Percentiles rank a stretch among this genome's conserved stretches.
These are phyloP conservation scores for Tridacna crocea DNA, from an alignment of 2,888 invertebrate species.

Conservation along the genomic window DNA sequence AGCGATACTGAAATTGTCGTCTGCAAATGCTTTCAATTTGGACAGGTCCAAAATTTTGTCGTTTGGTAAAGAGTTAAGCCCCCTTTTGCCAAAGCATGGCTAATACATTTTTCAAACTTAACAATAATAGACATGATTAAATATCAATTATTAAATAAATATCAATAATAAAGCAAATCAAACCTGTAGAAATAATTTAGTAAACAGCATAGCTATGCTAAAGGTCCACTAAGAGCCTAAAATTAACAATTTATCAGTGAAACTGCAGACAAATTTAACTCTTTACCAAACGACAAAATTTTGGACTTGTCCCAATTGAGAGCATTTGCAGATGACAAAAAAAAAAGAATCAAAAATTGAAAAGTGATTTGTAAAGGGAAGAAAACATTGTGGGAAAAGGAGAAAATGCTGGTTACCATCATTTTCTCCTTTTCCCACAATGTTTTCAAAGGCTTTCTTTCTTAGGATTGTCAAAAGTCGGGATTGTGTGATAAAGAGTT, in stretches of 20 bases:
- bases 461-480: neutral
- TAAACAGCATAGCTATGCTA: too few relatives aligned
- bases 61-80: too few relatives aligned
- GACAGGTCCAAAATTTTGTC: too few relatives aligned
- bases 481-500: neutral
- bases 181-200: too few relatives aligned
- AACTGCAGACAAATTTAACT: neutral
- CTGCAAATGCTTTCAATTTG: too few relatives aligned
- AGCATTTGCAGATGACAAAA: neutral
- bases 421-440: neutral
- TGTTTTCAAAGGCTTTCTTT: neutral
- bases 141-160: too few relatives aligned
- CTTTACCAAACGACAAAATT: neutral
- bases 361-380: neutral
- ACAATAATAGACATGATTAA: too few relatives aligned
- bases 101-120: too few relatives aligned
- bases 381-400: slow-evolving; percentile 7
- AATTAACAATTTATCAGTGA: neutral
- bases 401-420: slow-evolving; percentile 1
- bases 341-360: neutral
- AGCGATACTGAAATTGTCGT: too few relatives aligned
- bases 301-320: neutral
- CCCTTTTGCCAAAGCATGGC: too few relatives aligned
- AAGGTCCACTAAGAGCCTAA: too few relatives aligned
- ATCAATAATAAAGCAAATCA: too few relatives aligned